A percentile compares a stretch with the other conserved stretches of the same genome.
Evolutionary conservation across 2,797 vertebrate genomes (phyloP).

Genomic region (Saxicola maurus): DNA sequence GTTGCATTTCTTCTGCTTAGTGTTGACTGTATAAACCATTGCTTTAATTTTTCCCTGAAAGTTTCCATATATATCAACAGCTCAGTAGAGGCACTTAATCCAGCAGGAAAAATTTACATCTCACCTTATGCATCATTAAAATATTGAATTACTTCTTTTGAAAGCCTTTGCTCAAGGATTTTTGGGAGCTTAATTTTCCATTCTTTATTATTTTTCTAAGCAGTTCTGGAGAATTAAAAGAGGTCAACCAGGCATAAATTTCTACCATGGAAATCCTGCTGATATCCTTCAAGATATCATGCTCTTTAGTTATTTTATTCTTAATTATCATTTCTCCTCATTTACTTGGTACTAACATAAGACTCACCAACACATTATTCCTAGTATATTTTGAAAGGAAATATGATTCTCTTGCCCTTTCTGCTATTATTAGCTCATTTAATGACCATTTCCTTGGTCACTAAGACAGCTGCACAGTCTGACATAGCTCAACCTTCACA

Average conservation of each 20-base stretch:
- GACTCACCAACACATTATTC: neutral
- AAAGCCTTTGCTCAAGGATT: neutral
- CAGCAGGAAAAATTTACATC: neutral
- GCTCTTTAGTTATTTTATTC: neutral
- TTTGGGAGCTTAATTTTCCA: neutral
- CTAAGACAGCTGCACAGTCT: neutral
- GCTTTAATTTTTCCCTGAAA: neutral
- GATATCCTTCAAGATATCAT: neutral
- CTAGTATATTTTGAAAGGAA: neutral
- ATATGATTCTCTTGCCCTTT: neutral
- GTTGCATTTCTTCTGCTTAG: neutral
- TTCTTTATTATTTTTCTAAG: neutral
- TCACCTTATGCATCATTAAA: neutral
- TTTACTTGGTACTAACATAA: neutral
- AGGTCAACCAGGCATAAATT: neutral
- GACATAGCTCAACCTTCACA: neutral
- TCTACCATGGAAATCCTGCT: neutral
- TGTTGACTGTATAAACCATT: neutral
- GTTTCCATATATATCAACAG: neutral
- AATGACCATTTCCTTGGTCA: constrained; percentile 35
- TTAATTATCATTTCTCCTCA: neutral
- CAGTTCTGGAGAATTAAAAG: neutral
- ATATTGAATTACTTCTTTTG: neutral
- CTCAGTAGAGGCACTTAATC: neutral
- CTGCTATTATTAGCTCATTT: constrained; percentile 24